Percentiles rank a stretch among this genome's conserved stretches.
These are phyloP conservation scores for Gnatocerus cornutus DNA, from an alignment of 2,888 invertebrate genomes.

Conservation along the genomic window DNA sequence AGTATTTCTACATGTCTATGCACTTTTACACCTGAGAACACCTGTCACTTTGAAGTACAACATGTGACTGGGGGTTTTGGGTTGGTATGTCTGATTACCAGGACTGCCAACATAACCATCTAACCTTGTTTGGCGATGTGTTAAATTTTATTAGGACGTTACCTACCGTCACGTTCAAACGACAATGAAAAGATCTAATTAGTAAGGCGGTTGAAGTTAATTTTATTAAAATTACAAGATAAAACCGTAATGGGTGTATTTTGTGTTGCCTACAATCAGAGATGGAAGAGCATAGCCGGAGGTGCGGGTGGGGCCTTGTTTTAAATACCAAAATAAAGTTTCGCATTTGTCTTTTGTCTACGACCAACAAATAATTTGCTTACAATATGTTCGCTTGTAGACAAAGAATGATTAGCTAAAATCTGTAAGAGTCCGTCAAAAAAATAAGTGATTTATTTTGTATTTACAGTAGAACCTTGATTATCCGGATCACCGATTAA, in stretches of 20 bases:
- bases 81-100: background rate
- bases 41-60: background rate
- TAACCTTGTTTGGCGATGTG: background rate
- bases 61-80: background rate
- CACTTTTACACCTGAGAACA: background rate
- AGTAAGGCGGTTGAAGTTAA: background rate
- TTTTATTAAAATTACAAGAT: background rate
- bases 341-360: too few species aligned
- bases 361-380: too few species aligned
- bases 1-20: background rate
- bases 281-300: background rate
- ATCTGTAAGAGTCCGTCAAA: too few species aligned
- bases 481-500: too few species aligned
- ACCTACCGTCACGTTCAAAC: background rate
- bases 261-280: slow-evolving; percentile 19
- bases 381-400: too few species aligned
- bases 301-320: too few species aligned
- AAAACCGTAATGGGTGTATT: slow-evolving; percentile 1
- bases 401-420: too few species aligned
- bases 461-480: too few species aligned
- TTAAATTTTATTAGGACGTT: background rate
- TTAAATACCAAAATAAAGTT: too few species aligned
- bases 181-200: background rate
- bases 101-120: background rate
- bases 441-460: too few species aligned